Base-by-base conservation (phyloP, 1,140 invertebrate genomes). In the Zaprionus davidi region DNA sequence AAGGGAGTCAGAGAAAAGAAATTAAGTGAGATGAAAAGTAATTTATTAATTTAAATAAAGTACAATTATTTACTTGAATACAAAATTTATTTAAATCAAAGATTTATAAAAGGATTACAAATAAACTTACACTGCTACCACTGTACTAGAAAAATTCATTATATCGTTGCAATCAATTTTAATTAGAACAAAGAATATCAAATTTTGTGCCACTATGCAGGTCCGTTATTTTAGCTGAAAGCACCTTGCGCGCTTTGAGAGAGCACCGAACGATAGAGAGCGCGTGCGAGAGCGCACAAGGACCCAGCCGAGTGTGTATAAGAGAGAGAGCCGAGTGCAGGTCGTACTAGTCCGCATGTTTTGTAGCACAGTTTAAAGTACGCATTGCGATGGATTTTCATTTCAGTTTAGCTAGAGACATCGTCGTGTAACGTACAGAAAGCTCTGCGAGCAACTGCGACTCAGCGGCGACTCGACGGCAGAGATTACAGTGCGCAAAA, bases 401-500 rank as follows among this genome's bases (percentile, higher is more conserved):
- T 57, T 81, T 84, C 66, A 88, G 84, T 87, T 88, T 88, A 85
- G 85, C 85, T 90, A 88, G 84, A 88, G 84, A 88, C 78, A 83
- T 88, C 84, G 84, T 90, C 85, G 86, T 90, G 85, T 76, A 77
- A 82, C 71, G 79, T 79, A 73, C 78, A 82, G 69, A 79, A 46
- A 74, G 73, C 70, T 67, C 67, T 66, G 71, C 68, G 81, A 76
- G 75, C 46, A 78, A 75, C 60, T 75, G 71, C 46, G 69, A 22
- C 24, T 41, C 65, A 74, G 51, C 60, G 72, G 80, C 78, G 74
- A 55, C 51, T 71, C 66, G 76, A 71, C 76, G 71, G 76, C 76
- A 75, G 64, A 78, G 64, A 78, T 53, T 71, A 74, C 62, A 78
- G 76, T 78, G 76, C 78, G 62, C 64, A 78, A 80, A 78, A 63